A percentile compares a stretch with the other conserved stretches of the same genome.
Evolutionary conservation across 2,888 invertebrate species (phyloP).

Genomic region (Camptogramma bilineatum): DNA sequence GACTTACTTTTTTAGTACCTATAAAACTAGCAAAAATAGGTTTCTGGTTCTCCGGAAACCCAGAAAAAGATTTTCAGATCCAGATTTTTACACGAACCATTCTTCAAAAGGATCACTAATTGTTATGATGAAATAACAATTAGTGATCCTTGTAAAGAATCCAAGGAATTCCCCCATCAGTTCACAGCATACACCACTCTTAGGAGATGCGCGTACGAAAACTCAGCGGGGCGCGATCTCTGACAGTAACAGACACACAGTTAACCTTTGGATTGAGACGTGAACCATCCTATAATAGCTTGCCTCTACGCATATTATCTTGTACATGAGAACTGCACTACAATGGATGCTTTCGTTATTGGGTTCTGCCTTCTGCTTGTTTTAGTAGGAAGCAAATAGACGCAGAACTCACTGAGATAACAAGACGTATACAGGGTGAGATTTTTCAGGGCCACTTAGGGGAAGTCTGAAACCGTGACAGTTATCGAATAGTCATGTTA

Average conservation of each 20-base stretch:
- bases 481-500: no score
- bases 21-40: no score
- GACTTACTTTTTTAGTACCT: no score
- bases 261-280: conserved; percentile 85
- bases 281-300: conserved; percentile 80
- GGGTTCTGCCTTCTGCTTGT: conserved; percentile 8
- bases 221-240: conserved; percentile 81
- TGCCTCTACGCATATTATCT: conserved; percentile 59
- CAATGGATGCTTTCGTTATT: conserved; percentile 38
- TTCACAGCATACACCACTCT: conserved; percentile 40
- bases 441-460: no score
- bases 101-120: no score
- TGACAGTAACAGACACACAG: conserved; percentile 83
- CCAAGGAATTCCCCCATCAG: not conserved
- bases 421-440: not conserved
- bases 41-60: no score
- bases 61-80: no score
- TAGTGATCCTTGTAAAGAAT: not conserved
- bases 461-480: no score
- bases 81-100: no score
- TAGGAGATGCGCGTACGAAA: conserved; percentile 61
- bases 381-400: not conserved
- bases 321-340: conserved; percentile 46
- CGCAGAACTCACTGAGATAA: not conserved
- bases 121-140: no score